These are phyloP conservation scores for Calliopum simillimum DNA, from an alignment of 2,888 invertebrate genomes.

Conservation along the genomic window DNA sequence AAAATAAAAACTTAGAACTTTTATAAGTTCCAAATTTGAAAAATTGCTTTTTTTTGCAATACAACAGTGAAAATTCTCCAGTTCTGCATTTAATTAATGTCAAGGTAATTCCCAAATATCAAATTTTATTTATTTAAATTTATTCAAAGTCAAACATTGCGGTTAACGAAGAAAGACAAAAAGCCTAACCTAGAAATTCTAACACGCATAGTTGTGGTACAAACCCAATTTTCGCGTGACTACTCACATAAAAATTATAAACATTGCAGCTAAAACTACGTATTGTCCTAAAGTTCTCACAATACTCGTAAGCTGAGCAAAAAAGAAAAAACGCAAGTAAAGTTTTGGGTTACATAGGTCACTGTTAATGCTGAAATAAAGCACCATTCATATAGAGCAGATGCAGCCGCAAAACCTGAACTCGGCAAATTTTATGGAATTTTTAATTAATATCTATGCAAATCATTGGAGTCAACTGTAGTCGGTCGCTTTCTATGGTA, in stretches of 20 bases:
- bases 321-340: too few species aligned
- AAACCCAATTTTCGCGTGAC: slow-evolving; percentile 53
- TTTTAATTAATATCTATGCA: slow-evolving; percentile 18
- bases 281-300: too few species aligned
- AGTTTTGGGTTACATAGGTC: neutral
- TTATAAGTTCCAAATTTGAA: too few species aligned
- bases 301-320: too few species aligned
- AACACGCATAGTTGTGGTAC: slow-evolving; percentile 37
- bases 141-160: slow-evolving; percentile 52
- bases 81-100: too few species aligned
- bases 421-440: neutral
- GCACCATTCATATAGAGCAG: neutral
- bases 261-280: too few species aligned
- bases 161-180: slow-evolving; percentile 14
- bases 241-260: slow-evolving; percentile 14
- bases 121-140: neutral
- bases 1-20: too few species aligned
- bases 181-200: slow-evolving; percentile 54
- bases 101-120: too few species aligned
- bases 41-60: too few species aligned
- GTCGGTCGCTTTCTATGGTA: too few species aligned
- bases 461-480: neutral
- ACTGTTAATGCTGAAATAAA: neutral
- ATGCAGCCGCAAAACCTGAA: neutral
- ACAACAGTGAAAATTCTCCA: too few species aligned